These are phyloP conservation scores for Athalia cordata DNA, from an alignment of 2,888 invertebrate genomes.

Conservation along the genomic window DNA sequence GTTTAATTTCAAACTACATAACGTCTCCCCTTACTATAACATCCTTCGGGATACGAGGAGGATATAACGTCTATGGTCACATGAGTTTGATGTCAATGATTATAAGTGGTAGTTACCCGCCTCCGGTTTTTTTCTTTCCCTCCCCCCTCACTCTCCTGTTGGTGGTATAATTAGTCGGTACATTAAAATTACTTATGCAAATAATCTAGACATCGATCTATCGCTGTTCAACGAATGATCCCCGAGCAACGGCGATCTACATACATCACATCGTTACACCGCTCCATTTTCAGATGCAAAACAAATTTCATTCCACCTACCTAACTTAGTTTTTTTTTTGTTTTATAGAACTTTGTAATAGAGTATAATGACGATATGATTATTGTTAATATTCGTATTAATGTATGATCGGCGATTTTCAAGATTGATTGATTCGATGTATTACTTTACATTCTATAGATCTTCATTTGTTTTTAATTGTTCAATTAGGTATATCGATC, in stretches of 20 bases:
- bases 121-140: not conserved
- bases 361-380: not conserved
- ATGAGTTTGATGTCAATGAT: constrained; percentile 10
- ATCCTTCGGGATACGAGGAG: not conserved
- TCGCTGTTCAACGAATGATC: not conserved
- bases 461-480: no score
- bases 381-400: no score
- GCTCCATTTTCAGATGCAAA: constrained; percentile 15
- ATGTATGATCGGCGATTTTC: no score
- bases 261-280: not conserved
- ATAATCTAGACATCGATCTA: constrained; percentile 37
- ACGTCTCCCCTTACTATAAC: no score
- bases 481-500: no score
- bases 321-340: not conserved
- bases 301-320: constrained; percentile 7
- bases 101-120: not conserved
- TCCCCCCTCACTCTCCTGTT: not conserved
- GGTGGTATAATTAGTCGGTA: constrained; percentile 35
- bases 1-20: not conserved
- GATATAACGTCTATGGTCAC: constrained; percentile 33
- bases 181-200: constrained; percentile 46
- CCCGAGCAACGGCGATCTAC: constrained; percentile 17
- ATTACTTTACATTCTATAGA: no score
- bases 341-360: not conserved
- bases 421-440: no score